These are phyloP conservation scores for Amphiura filiformis DNA, from an alignment of 35 echinoderm and acorn worm genomes.

Conservation along the genomic window DNA sequence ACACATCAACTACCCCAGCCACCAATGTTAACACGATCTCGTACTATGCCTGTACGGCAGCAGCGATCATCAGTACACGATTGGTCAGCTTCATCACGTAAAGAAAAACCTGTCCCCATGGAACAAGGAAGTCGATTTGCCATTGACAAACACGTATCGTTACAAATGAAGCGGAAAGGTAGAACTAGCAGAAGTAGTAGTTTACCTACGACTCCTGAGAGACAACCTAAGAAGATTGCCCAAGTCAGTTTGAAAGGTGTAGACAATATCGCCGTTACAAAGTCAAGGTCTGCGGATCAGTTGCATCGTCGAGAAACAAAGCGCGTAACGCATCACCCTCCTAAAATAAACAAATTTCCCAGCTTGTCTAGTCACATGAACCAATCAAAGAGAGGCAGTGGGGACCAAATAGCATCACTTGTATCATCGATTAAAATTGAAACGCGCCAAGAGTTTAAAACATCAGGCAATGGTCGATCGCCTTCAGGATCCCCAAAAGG, in stretches of 20 bases:
- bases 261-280: background rate
- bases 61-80: slow-evolving; percentile 13
- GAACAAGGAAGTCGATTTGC: slow-evolving; percentile 2
- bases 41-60: slow-evolving; percentile 12
- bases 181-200: background rate
- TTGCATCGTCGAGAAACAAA: background rate
- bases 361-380: slow-evolving; percentile 8
- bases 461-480: background rate
- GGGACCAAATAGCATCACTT: background rate
- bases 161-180: slow-evolving; percentile 41
- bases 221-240: slow-evolving; percentile 16
- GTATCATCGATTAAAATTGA: background rate
- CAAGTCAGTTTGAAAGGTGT: background rate
- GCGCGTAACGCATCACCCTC: slow-evolving; percentile 30
- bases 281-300: background rate
- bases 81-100: background rate
- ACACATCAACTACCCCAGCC: background rate
- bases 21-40: background rate
- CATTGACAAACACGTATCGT: slow-evolving; percentile 55
- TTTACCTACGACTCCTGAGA: background rate
- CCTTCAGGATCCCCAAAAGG: background rate
- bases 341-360: slow-evolving; percentile 29
- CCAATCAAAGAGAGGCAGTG: slow-evolving; percentile 4
- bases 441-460: background rate
- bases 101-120: background rate